Conservation (phyloP, 2,113 vertebrate genomes). For the Columba livia region DNA sequence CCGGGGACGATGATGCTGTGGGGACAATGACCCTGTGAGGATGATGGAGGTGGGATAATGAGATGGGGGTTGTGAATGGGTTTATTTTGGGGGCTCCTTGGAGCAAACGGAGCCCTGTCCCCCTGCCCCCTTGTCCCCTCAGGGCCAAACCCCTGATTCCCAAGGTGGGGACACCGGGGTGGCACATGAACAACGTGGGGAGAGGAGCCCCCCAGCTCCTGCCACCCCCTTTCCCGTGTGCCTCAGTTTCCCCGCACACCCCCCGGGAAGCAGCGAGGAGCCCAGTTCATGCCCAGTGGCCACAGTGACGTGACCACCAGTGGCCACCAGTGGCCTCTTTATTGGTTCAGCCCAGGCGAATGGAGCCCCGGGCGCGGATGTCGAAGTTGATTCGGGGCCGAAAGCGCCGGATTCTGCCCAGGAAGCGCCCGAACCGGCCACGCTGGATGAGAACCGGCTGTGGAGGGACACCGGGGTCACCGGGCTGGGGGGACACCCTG, state of each 20-base stretch:
- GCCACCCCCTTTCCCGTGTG: not conserved
- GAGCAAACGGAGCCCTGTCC: not conserved
- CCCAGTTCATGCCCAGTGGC: too few relatives aligned
- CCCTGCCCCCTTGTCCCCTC: not conserved
- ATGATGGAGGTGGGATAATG: not conserved
- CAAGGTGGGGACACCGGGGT: too few relatives aligned
- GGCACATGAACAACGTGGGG: too few relatives aligned
- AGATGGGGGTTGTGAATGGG: too few relatives aligned
- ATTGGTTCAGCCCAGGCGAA: not conserved
- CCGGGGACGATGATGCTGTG: too few relatives aligned
- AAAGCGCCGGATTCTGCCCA: not conserved
- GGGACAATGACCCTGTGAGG: too few relatives aligned
- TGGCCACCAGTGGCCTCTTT: not conserved
- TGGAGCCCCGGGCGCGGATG: rapidly evolving
- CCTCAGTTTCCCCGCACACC: not conserved
- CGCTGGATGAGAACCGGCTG: constrained; percentile 22
- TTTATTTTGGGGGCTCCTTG: too few relatives aligned
- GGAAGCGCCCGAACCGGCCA: constrained; percentile 22
- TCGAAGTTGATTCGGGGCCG: rapidly evolving
- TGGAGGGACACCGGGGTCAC: not conserved
- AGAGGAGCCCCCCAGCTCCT: not conserved
- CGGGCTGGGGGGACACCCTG: too few relatives aligned
- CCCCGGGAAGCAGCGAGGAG: not conserved
- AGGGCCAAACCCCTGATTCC: not conserved
- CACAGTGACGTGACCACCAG: too few relatives aligned